These are phyloP conservation scores for Diorhabda elongata DNA, from an alignment of 1,140 invertebrate species.

Conservation along the genomic window DNA sequence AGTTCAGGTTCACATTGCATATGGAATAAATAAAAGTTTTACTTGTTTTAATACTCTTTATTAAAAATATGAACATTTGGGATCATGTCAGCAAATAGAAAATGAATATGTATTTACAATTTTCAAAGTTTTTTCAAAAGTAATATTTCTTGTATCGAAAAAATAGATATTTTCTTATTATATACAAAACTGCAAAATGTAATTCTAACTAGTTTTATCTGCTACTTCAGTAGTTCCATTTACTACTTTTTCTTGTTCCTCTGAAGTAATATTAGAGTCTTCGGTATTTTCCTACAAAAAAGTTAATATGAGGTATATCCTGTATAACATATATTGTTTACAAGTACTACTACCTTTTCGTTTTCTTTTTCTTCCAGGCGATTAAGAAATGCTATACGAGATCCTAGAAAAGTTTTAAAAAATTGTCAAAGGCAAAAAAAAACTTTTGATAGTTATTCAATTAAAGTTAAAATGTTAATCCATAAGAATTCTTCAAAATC, in stretches of 20 bases:
- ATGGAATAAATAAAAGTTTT: too few species aligned
- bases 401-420: slow-evolving; percentile 27
- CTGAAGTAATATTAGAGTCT: slow-evolving; percentile 5
- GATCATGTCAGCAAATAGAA: too few species aligned
- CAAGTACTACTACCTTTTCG: slow-evolving; percentile 19
- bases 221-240: slow-evolving; percentile 8
- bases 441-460: neutral
- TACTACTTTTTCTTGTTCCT: slow-evolving; percentile 6
- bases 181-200: too few species aligned
- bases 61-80: too few species aligned
- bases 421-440: neutral
- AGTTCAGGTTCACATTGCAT: too few species aligned
- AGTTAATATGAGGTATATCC: neutral
- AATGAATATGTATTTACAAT: too few species aligned
- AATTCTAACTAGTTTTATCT: neutral
- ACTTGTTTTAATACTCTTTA: too few species aligned
- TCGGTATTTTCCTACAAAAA: slow-evolving; percentile 21
- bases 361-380: slow-evolving; percentile 30
- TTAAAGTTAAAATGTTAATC: neutral
- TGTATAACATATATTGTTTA: neutral
- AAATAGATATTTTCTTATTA: too few species aligned
- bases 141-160: too few species aligned
- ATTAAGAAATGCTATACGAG: slow-evolving; percentile 30
- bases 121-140: too few species aligned
- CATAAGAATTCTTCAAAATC: neutral